Percentiles rank a stretch among this genome's conserved stretches.
Conservation (phyloP, 1,140 invertebrate species). For the Lordiphosa clarofinis region DNA sequence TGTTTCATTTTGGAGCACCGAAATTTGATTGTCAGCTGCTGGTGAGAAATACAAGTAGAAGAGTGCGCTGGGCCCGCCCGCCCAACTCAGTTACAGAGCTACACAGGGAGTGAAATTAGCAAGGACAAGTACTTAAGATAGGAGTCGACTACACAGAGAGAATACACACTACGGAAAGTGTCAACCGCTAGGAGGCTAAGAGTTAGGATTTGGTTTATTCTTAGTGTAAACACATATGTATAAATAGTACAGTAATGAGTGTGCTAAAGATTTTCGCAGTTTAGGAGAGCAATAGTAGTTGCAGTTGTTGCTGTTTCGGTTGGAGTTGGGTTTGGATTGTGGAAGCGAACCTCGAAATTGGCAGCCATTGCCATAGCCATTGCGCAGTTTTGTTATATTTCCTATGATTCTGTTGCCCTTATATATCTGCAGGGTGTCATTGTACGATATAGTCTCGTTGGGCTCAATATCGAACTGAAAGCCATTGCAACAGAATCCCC, state of each 20-base stretch:
- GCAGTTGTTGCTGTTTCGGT: conserved; percentile 21
- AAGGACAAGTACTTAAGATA: conserved; percentile 7
- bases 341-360: conserved; percentile 69
- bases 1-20: conserved; percentile 24
- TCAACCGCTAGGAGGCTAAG: too few species aligned
- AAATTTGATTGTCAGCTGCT: conserved; percentile 15
- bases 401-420: conserved; percentile 71
- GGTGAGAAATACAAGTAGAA: not conserved
- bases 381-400: conserved; percentile 70
- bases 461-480: conserved; percentile 71
- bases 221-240: too few species aligned
- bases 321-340: conserved; percentile 29
- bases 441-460: conserved; percentile 72
- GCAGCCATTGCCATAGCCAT: conserved; percentile 67
- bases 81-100: not conserved
- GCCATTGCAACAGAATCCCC: conserved; percentile 68
- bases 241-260: too few species aligned
- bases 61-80: too few species aligned
- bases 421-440: conserved; percentile 67
- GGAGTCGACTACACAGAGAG: conserved; percentile 2
- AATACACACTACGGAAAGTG: conserved; percentile 5
- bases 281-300: conserved; percentile 21
- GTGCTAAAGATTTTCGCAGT: too few species aligned
- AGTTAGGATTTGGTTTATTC: too few species aligned
- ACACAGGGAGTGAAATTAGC: not conserved